These are phyloP conservation scores for Garrulus glandarius DNA, from an alignment of 2,797 vertebrate species.

Conservation along the genomic window DNA sequence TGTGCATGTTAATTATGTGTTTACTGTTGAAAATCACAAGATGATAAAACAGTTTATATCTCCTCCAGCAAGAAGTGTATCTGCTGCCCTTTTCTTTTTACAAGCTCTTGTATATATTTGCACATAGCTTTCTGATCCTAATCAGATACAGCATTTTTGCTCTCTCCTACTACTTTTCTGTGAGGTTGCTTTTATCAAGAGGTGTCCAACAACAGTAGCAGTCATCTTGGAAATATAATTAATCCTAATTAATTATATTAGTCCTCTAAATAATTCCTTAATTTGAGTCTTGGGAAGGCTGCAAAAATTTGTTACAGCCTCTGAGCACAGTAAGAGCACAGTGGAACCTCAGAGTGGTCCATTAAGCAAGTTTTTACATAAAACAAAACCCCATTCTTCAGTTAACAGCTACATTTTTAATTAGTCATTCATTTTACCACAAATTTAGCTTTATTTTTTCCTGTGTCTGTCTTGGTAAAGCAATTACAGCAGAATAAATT, in stretches of 20 bases:
- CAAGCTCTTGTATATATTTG: not conserved
- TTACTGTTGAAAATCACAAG: not conserved
- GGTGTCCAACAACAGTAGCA: not conserved
- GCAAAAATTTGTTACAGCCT: constrained; percentile 30
- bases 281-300: not conserved
- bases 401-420: constrained; percentile 9
- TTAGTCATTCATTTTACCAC: constrained; percentile 12
- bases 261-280: not conserved
- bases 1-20: not conserved
- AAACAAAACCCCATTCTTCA: not conserved
- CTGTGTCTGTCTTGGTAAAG: not conserved
- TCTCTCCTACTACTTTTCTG: not conserved
- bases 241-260: not conserved
- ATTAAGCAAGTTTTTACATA: not conserved
- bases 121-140: not conserved
- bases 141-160: not conserved
- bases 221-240: not conserved
- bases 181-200: not conserved
- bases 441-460: constrained; percentile 1
- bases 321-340: constrained; percentile 18
- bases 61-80: not conserved
- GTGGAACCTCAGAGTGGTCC: not conserved
- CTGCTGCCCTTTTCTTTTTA: not conserved
- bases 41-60: not conserved
- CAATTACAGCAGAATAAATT: not conserved